These are phyloP conservation scores for Amiota communis DNA, from an alignment of 2,888 invertebrate species.

Conservation along the genomic window DNA sequence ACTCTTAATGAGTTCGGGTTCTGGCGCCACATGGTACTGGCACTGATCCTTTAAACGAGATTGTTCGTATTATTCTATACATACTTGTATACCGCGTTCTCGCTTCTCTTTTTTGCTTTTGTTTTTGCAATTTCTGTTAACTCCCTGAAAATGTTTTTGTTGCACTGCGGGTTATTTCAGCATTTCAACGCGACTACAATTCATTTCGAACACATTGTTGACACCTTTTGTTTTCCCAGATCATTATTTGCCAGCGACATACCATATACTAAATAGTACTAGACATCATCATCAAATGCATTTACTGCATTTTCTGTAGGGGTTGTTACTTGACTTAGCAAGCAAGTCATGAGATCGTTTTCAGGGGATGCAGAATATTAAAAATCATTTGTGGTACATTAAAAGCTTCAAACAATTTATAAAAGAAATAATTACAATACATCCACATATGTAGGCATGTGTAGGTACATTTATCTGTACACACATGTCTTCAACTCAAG, in stretches of 20 bases:
- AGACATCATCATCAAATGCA: too few relatives aligned
- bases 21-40: slow-evolving; percentile 22
- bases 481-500: too few relatives aligned
- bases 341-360: too few relatives aligned
- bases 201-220: slow-evolving; percentile 4
- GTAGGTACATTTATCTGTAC: too few relatives aligned
- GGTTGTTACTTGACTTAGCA: too few relatives aligned
- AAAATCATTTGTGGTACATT: too few relatives aligned
- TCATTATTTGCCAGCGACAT: background rate
- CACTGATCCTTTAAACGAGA: slow-evolving; percentile 19
- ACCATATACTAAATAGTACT: too few relatives aligned
- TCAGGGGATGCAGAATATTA: too few relatives aligned
- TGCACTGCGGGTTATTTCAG: slow-evolving; percentile 14
- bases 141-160: slow-evolving; percentile 1
- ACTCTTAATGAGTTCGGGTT: background rate
- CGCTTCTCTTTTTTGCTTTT: background rate
- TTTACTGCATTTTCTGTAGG: too few relatives aligned
- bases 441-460: too few relatives aligned
- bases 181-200: background rate
- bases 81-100: background rate
- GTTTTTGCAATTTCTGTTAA: background rate
- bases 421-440: too few relatives aligned
- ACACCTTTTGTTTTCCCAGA: slow-evolving; percentile 18
- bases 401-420: too few relatives aligned
- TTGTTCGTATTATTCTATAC: background rate